A percentile compares a stretch with the other conserved stretches of the same genome.
These are phyloP conservation scores for Sigmodon hispidus DNA, from an alignment of 2,113 vertebrate species.

Conservation along the genomic window DNA sequence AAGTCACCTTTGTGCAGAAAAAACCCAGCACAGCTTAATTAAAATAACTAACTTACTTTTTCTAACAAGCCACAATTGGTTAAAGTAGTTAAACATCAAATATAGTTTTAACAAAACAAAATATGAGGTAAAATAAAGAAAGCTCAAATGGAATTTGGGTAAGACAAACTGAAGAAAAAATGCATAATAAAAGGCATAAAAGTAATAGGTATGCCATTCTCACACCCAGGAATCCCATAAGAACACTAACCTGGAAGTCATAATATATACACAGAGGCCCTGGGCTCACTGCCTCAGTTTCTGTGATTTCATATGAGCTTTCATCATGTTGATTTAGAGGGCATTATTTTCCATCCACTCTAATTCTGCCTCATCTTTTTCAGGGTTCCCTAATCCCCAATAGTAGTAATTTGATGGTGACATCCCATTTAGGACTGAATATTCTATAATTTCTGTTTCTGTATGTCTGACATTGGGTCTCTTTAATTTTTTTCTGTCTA, in stretches of 20 bases:
- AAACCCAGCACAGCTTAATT: not conserved
- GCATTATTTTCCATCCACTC: no score
- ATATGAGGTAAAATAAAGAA: not conserved
- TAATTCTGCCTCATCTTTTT: not conserved
- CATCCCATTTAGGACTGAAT: not conserved
- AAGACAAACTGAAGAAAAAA: not conserved
- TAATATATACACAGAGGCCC: no score
- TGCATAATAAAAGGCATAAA: not conserved
- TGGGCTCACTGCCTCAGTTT: accelerated
- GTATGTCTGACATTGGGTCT: no score
- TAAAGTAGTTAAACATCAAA: not conserved
- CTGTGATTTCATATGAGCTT: not conserved
- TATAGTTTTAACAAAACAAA: not conserved
- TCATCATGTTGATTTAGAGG: no score
- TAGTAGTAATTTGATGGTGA: not conserved
- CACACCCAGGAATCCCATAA: not conserved
- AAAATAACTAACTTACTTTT: not conserved
- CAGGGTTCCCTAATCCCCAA: not conserved
- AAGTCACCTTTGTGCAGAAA: not conserved
- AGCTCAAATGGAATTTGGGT: not conserved
- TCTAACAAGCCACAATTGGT: not conserved
- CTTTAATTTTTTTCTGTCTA: no score
- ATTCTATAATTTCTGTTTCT: no score
- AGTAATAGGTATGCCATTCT: not conserved
- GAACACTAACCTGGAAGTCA: not conserved